A percentile compares a stretch with the other conserved stretches of the same genome.
These are phyloP conservation scores for Omphaloscelis lunosa DNA, from an alignment of 2,888 invertebrate species.

Conservation along the genomic window DNA sequence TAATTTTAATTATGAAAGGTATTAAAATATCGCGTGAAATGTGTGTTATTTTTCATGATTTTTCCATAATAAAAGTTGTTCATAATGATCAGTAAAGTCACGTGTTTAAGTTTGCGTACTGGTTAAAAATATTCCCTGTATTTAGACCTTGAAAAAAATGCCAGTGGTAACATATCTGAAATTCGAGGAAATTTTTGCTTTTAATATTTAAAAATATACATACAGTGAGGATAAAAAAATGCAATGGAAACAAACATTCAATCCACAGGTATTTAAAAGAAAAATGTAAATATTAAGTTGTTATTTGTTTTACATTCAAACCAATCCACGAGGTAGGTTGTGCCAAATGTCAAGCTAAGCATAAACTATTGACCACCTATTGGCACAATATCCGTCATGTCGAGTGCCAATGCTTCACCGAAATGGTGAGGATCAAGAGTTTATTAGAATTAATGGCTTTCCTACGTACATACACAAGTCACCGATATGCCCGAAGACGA, in stretches of 20 bases:
- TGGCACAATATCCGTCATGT: constrained; percentile 5
- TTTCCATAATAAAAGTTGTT: too few relatives aligned
- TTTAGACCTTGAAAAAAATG: neutral
- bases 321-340: neutral
- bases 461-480: neutral
- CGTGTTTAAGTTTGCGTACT: too few relatives aligned
- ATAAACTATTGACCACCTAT: constrained; percentile 18
- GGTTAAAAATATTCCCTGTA: too few relatives aligned
- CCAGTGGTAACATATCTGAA: neutral
- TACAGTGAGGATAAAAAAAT: neutral
- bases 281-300: neutral
- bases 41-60: too few relatives aligned
- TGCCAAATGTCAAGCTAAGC: neutral
- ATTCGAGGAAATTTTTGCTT: neutral
- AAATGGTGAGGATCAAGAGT: neutral
- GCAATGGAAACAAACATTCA: too few relatives aligned
- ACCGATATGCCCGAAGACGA: neutral
- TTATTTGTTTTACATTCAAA: neutral
- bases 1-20: neutral
- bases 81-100: too few relatives aligned
- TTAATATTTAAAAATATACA: neutral
- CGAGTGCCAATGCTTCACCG: neutral
- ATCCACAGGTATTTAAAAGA: too few relatives aligned
- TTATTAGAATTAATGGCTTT: neutral
- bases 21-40: too few relatives aligned